phyloP scores from a whole-genome alignment of 1,140 invertebrate species.

The Helicoverpa armigera region DNA sequence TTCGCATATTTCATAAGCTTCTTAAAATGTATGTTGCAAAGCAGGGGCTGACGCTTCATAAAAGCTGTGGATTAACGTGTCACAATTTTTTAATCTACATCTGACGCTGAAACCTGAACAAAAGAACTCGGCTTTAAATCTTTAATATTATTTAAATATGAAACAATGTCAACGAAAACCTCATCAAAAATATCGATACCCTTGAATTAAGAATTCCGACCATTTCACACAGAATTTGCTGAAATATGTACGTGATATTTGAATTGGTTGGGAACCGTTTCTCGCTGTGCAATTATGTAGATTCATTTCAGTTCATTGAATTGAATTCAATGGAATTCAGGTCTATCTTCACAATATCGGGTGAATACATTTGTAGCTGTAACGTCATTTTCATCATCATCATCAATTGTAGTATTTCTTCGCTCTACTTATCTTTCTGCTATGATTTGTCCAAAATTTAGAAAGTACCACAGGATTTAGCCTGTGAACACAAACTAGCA shows the following conservation, averaged over 20 bases:
- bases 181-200: background rate
- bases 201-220: background rate
- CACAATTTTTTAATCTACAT: background rate
- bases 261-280: slow-evolving; percentile 19
- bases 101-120: background rate
- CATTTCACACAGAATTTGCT: background rate
- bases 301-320: slow-evolving; percentile 46
- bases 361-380: background rate
- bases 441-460: background rate
- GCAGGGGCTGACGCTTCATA: background rate
- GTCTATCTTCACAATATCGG: slow-evolving; percentile 30
- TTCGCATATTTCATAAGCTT: background rate
- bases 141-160: background rate
- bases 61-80: background rate
- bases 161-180: background rate
- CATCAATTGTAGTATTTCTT: background rate
- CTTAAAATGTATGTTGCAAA: background rate
- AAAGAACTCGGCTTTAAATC: background rate
- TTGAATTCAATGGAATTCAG: background rate
- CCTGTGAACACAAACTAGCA: slow-evolving; percentile 35
- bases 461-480: background rate
- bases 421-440: background rate
- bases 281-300: slow-evolving; percentile 33
- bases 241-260: slow-evolving; percentile 19
- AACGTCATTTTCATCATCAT: slow-evolving; percentile 14